Conservation (phyloP, 2,113 vertebrate genomes). For the Abramis brama region DNA sequence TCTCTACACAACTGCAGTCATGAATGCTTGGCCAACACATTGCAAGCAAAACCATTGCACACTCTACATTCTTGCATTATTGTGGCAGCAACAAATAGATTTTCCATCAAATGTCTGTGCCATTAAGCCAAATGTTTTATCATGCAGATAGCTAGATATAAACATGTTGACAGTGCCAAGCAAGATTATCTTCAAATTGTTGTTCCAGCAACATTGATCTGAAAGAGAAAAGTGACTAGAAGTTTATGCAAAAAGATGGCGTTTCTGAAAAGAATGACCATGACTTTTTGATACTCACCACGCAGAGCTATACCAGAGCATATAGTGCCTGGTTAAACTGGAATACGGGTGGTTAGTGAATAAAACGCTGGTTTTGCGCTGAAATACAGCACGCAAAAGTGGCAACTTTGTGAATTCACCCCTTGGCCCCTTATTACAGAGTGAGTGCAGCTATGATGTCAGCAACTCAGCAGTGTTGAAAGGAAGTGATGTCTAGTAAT, state of each 20-base stretch:
- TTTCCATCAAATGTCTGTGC: not conserved
- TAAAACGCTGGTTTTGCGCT: not conserved
- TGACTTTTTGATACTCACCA: not conserved
- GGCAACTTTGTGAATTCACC: not conserved
- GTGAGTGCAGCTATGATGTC: conserved; percentile 35
- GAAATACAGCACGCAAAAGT: not conserved
- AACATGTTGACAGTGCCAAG: not conserved
- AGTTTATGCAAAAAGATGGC: not conserved
- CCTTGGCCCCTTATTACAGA: not conserved
- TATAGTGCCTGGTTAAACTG: conserved; percentile 13
- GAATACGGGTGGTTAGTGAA: not conserved
- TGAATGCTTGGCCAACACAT: not conserved
- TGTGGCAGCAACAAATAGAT: conserved; percentile 1
- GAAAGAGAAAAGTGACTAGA: not conserved
- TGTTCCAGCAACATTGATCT: not conserved
- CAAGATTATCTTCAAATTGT: not conserved
- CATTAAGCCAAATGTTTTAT: not conserved
- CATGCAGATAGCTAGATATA: not conserved
- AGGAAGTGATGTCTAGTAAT: conserved; percentile 34
- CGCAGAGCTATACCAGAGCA: not conserved
- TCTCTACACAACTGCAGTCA: not conserved
- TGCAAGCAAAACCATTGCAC: conserved; percentile 1
- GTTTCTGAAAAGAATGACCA: not conserved
- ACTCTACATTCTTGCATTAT: not conserved
- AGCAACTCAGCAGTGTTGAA: conserved; percentile 15